A percentile compares a stretch with the other conserved stretches of the same genome.
These are phyloP conservation scores for Eptesicus fuscus DNA, from an alignment of 2,113 vertebrate genomes.

Conservation along the genomic window DNA sequence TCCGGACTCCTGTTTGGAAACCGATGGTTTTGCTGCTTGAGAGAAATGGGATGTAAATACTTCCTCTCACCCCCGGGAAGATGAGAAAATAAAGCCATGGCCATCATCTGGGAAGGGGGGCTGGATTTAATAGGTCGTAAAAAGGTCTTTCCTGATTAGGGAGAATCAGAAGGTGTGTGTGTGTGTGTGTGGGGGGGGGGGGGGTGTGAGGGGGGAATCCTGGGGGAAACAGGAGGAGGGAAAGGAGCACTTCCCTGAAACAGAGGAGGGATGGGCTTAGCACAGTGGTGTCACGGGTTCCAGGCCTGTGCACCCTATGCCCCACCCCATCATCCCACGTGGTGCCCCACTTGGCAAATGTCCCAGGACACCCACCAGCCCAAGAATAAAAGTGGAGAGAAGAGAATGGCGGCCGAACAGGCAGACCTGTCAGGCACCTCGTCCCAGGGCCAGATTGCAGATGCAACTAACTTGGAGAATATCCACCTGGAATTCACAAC, in stretches of 20 bases:
- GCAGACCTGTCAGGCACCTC: no score
- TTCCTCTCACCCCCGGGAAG: background rate
- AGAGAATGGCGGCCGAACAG: background rate
- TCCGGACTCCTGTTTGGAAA: background rate
- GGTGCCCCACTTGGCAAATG: background rate
- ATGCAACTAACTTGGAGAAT: no score
- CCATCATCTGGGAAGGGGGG: background rate
- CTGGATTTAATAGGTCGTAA: background rate
- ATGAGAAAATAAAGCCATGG: background rate
- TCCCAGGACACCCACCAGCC: background rate
- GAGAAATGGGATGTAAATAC: background rate
- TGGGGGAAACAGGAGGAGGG: background rate
- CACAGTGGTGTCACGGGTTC: rapidly evolving
- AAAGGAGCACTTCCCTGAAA: background rate
- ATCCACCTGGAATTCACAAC: no score
- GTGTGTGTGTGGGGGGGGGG: no score
- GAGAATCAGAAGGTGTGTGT: background rate
- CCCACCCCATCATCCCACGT: background rate
- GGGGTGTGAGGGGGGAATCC: no score
- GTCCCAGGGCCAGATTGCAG: no score
- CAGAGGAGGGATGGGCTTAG: background rate
- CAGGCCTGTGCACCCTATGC: background rate
- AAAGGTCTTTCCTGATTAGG: background rate
- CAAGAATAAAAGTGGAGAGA: background rate
- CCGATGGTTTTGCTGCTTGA: background rate